These are phyloP conservation scores for Sigmodon hispidus DNA, from an alignment of 2,113 vertebrate genomes.

Conservation along the genomic window DNA sequence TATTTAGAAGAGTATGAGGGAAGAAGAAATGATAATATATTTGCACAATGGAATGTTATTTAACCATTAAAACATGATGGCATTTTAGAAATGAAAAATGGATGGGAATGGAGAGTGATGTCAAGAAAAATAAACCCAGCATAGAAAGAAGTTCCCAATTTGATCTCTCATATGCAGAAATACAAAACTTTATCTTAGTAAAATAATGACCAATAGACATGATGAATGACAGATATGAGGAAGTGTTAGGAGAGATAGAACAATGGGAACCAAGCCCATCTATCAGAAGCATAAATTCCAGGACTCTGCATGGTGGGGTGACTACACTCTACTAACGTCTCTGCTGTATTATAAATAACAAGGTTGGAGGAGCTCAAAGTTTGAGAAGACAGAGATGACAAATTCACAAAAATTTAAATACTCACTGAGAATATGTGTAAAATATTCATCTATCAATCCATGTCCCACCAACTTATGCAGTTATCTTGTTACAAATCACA, in stretches of 20 bases:
- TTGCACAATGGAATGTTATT: neutral
- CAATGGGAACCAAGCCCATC: neutral
- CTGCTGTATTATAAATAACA: neutral
- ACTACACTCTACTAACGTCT: too few relatives aligned
- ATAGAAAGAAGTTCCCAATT: neutral
- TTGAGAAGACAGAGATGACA: neutral
- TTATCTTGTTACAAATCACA: neutral
- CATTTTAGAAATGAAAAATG: neutral
- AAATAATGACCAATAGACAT: neutral
- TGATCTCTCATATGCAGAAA: neutral
- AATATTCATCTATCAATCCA: neutral
- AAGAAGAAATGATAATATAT: neutral
- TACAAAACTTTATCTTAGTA: neutral
- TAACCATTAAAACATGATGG: neutral
- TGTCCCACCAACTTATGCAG: neutral
- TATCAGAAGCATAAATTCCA: neutral
- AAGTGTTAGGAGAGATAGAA: neutral
- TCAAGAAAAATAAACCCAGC: too few relatives aligned
- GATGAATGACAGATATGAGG: neutral
- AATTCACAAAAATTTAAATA: neutral
- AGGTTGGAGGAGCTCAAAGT: too few relatives aligned
- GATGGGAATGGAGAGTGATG: neutral
- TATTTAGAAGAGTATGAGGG: neutral
- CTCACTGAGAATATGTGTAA: neutral
- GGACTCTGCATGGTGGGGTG: neutral